Percentiles rank a stretch among this genome's conserved stretches.
phyloP scores from a whole-genome alignment of 64 coral and sea anemone species.

The Montipora sp. region DNA sequence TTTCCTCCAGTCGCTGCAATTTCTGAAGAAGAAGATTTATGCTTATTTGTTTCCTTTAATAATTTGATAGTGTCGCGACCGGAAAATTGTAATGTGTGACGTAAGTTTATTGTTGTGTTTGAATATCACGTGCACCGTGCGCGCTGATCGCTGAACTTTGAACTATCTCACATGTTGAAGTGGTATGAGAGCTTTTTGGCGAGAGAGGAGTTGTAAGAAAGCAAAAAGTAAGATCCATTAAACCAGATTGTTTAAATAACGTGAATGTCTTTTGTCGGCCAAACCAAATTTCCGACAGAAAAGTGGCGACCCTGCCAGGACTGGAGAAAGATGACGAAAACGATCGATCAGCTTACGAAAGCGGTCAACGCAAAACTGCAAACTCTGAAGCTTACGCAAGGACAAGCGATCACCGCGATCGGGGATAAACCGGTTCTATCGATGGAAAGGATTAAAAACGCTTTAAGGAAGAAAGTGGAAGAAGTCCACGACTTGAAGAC shows the following conservation, averaged over 20 bases:
- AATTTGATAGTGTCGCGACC: too few relatives aligned
- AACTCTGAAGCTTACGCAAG: background rate
- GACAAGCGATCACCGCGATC: background rate
- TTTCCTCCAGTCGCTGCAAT: too few relatives aligned
- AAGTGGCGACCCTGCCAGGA: constrained; percentile 30
- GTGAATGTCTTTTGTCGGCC: background rate
- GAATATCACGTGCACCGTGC: too few relatives aligned
- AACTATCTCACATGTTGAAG: background rate
- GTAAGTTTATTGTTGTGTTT: too few relatives aligned
- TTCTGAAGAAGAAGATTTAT: too few relatives aligned
- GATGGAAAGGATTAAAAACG: constrained; percentile 31
- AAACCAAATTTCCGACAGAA: constrained; percentile 21
- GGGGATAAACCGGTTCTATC: constrained; percentile 2
- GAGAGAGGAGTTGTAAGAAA: too few relatives aligned
- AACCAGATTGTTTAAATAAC: too few relatives aligned
- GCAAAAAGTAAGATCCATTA: too few relatives aligned
- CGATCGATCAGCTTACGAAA: background rate
- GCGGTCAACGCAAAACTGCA: background rate
- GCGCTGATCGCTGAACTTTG: too few relatives aligned
- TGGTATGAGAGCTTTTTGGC: too few relatives aligned
- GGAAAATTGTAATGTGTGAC: too few relatives aligned
- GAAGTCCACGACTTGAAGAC: constrained; percentile 55
- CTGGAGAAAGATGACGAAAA: background rate
- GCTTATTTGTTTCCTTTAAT: too few relatives aligned
- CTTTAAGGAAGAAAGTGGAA: constrained; percentile 20